Conservation (phyloP, 2,113 vertebrate genomes). For the Scomber scombrus region DNA sequence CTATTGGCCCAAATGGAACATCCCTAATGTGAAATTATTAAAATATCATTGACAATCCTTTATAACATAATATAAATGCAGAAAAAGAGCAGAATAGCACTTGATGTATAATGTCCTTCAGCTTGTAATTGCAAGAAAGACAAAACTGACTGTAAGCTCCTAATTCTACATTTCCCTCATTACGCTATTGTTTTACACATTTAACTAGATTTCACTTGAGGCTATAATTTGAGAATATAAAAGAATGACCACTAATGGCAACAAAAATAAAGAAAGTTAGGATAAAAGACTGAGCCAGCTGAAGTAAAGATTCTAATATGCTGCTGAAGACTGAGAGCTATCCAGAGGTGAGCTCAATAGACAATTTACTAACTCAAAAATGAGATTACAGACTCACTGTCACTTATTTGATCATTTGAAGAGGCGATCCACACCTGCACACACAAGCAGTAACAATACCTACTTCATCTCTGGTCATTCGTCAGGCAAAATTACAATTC, state of each 20-base stretch:
- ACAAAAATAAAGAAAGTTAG: background rate
- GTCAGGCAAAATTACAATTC: slow-evolving; percentile 5
- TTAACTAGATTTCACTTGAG: background rate
- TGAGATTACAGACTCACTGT: background rate
- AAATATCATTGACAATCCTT: background rate
- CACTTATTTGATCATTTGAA: no score
- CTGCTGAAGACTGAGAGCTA: background rate
- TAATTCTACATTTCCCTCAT: slow-evolving; percentile 11
- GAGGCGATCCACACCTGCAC: background rate
- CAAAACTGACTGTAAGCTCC: background rate
- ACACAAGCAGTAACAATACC: background rate
- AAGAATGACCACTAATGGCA: background rate
- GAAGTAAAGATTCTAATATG: background rate
- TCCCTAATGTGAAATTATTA: background rate
- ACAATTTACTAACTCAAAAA: background rate
- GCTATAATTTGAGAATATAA: background rate
- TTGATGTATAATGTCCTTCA: background rate
- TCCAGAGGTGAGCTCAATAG: background rate
- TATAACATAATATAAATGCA: background rate
- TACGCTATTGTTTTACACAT: background rate
- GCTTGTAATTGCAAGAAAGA: background rate
- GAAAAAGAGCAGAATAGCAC: background rate
- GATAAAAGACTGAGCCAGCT: background rate
- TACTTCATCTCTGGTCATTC: background rate
- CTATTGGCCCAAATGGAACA: background rate